Percentiles rank a stretch among this genome's conserved stretches.
phyloP scores from a whole-genome alignment of 2,888 invertebrate species.

The Himalopsyche tibetana region DNA sequence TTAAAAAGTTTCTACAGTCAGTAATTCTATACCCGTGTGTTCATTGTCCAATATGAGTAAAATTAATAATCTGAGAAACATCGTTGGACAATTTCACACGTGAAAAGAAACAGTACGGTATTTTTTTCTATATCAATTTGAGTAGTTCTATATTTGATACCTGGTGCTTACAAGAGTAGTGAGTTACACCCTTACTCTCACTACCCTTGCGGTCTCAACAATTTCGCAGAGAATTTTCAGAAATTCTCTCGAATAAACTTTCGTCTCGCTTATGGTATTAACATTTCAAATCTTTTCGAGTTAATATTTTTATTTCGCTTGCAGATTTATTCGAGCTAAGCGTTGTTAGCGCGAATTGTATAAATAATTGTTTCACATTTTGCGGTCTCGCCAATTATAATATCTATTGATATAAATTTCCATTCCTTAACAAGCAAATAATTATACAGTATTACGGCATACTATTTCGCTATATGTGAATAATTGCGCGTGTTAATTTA shows the following conservation, averaged over 20 bases:
- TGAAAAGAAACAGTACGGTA: too few relatives aligned
- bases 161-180: too few relatives aligned
- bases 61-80: too few relatives aligned
- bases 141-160: too few relatives aligned
- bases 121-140: too few relatives aligned
- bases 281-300: constrained; percentile 19
- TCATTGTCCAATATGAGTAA: too few relatives aligned
- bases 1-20: too few relatives aligned
- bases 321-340: not conserved
- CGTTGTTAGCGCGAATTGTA: not conserved
- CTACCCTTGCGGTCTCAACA: not conserved
- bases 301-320: constrained; percentile 12
- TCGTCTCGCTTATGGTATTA: constrained; percentile 18
- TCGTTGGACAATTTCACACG: too few relatives aligned
- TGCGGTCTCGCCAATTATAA: not conserved
- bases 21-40: too few relatives aligned
- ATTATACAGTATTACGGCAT: not conserved
- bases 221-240: constrained; percentile 11
- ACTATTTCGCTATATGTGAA: too few relatives aligned
- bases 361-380: constrained; percentile 6
- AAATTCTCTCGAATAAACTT: constrained; percentile 8
- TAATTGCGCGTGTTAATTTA: too few relatives aligned
- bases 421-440: not conserved
- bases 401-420: not conserved
- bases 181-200: too few relatives aligned